These are phyloP conservation scores for Serinus canaria DNA, from an alignment of 2,113 vertebrate species.

Conservation along the genomic window DNA sequence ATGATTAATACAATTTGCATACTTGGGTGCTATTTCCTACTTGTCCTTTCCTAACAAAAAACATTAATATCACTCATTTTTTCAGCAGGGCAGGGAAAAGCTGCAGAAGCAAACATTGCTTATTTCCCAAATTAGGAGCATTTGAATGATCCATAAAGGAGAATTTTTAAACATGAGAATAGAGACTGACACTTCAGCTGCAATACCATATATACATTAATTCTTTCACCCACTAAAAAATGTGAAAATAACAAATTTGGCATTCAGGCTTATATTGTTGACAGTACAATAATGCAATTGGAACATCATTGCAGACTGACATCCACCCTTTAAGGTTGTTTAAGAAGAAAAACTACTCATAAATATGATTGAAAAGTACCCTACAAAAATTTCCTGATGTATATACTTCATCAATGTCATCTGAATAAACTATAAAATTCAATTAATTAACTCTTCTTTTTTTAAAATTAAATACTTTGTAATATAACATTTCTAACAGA, in stretches of 20 bases:
- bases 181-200: not conserved
- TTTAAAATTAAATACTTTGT: not conserved
- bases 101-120: not conserved
- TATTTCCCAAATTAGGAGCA: not conserved
- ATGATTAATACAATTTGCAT: not conserved
- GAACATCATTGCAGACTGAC: not conserved
- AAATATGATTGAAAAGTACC: not conserved
- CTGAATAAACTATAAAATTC: slow-evolving; percentile 23
- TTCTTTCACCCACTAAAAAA: not conserved
- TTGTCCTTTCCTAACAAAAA: not conserved
- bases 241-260: not conserved
- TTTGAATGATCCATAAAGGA: not conserved
- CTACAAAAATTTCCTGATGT: not conserved
- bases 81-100: not conserved
- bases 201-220: not conserved
- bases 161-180: not conserved
- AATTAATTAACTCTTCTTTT: not conserved
- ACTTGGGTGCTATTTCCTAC: not conserved
- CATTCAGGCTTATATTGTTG: not conserved
- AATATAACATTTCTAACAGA: slow-evolving; percentile 4
- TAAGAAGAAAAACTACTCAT: not conserved
- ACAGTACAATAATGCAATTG: slow-evolving; percentile 6
- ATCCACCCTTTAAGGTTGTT: not conserved
- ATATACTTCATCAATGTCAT: not conserved
- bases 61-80: not conserved